Evolutionary conservation across 2,113 vertebrate species (phyloP).

Genomic region (Silurus glanis): DNA sequence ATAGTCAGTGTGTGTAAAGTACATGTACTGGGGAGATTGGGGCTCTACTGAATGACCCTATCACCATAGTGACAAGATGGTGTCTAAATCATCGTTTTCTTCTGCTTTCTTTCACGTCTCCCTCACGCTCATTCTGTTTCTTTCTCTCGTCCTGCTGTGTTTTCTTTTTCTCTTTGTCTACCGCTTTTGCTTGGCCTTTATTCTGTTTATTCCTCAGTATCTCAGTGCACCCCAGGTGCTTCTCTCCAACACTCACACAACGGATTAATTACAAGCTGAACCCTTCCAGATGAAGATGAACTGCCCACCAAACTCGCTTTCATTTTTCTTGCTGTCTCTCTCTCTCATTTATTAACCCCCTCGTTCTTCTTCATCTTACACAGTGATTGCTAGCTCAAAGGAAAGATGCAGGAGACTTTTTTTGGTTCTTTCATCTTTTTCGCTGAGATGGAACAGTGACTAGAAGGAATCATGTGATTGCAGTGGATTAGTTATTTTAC

Average conservation of each 20-base stretch:
- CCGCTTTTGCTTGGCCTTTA: background rate
- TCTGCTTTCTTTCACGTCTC: background rate
- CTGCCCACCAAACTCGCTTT: background rate
- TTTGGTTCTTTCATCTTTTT: background rate
- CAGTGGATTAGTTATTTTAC: background rate
- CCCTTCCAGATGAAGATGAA: conserved; percentile 28
- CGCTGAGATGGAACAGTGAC: background rate
- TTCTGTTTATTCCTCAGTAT: background rate
- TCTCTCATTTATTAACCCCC: conserved; percentile 18
- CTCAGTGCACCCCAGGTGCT: conserved; percentile 23
- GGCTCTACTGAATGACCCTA: background rate
- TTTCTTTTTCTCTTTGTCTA: background rate
- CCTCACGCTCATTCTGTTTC: background rate
- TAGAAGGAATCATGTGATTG: background rate
- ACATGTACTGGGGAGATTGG: background rate
- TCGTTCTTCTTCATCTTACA: conserved; percentile 22
- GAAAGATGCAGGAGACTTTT: background rate
- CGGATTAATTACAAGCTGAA: conserved; percentile 46
- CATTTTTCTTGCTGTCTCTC: background rate
- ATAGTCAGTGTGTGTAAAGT: background rate
- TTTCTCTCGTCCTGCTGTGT: background rate
- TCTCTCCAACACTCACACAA: conserved; percentile 6
- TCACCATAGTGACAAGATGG: conserved; percentile 19
- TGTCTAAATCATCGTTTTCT: background rate
- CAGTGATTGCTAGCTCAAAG: background rate